These are phyloP conservation scores for Molorchus minor DNA, from an alignment of 2,888 invertebrate species.

Conservation along the genomic window DNA sequence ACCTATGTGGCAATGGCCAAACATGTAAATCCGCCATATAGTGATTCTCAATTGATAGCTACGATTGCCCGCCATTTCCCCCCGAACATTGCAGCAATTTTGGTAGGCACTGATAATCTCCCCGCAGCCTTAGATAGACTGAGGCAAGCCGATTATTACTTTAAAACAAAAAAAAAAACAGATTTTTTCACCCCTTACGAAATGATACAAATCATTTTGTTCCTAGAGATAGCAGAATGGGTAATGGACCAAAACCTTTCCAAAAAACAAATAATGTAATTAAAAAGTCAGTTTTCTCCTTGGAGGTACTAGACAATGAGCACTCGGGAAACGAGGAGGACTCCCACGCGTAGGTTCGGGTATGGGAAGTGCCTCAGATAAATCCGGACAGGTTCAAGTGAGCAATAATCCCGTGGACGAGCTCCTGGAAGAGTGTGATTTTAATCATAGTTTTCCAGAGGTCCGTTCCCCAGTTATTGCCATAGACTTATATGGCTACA, in stretches of 20 bases:
- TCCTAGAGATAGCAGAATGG: neutral
- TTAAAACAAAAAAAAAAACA: no score
- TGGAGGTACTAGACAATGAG: no score
- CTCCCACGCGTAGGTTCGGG: neutral
- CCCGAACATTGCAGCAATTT: neutral
- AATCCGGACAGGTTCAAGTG: no score
- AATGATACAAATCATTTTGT: neutral
- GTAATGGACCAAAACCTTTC: no score
- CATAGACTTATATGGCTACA: neutral
- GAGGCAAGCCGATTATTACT: slow-evolving; percentile 6
- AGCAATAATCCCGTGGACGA: no score
- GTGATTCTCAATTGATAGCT: neutral
- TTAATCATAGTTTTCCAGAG: neutral
- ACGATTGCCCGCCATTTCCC: slow-evolving; percentile 13
- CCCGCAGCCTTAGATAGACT: neutral
- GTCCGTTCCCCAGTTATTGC: neutral
- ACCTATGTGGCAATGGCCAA: slow-evolving; percentile 10
- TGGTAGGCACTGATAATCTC: neutral
- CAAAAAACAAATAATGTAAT: no score
- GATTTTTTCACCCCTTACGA: no score
- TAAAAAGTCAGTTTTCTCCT: no score
- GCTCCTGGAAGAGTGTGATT: neutral
- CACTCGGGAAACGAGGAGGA: slow-evolving; percentile 10
- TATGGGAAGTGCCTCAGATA: neutral
- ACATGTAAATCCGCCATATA: slow-evolving; percentile 6